Evolutionary conservation across 1,140 invertebrate genomes (phyloP).

Genomic region (Drosophila quadrilineata): DNA sequence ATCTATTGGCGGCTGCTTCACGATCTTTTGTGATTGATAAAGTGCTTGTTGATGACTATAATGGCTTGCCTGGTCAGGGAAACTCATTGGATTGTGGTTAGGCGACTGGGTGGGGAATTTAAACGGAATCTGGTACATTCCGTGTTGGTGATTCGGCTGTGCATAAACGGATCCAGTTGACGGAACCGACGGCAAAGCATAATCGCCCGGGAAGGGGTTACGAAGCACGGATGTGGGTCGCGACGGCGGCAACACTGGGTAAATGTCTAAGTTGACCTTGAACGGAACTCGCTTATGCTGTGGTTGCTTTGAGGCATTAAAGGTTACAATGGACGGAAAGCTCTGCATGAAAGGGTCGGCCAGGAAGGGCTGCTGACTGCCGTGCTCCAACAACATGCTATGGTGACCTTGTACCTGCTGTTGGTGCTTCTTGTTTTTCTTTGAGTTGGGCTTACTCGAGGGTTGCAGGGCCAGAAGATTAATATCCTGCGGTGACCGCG

Average conservation of each 20-base stretch:
- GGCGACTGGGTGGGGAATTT: slow-evolving; percentile 59
- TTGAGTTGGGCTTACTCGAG: slow-evolving; percentile 33
- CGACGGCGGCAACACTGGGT: slow-evolving; percentile 64
- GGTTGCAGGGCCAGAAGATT: slow-evolving; percentile 67
- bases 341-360: slow-evolving; percentile 52
- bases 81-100: slow-evolving; percentile 37
- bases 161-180: slow-evolving; percentile 24
- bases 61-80: slow-evolving; percentile 58
- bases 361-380: slow-evolving; percentile 56
- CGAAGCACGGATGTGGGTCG: slow-evolving; percentile 59
- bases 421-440: slow-evolving; percentile 65
- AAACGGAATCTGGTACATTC: slow-evolving; percentile 56
- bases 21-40: slow-evolving; percentile 38
- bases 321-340: slow-evolving; percentile 37
- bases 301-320: slow-evolving; percentile 67
- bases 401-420: slow-evolving; percentile 43
- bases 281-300: slow-evolving; percentile 62
- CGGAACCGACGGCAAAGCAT: slow-evolving; percentile 41
- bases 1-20: slow-evolving; percentile 16
- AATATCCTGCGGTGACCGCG: slow-evolving; percentile 66
- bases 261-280: slow-evolving; percentile 72
- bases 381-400: slow-evolving; percentile 42
- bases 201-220: slow-evolving; percentile 68
- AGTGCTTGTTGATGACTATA: slow-evolving; percentile 56
- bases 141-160: slow-evolving; percentile 28